A percentile compares a stretch with the other conserved stretches of the same genome.
phyloP scores from a whole-genome alignment of 2,888 invertebrate genomes.

The Leptinotarsa rubiginosa region DNA sequence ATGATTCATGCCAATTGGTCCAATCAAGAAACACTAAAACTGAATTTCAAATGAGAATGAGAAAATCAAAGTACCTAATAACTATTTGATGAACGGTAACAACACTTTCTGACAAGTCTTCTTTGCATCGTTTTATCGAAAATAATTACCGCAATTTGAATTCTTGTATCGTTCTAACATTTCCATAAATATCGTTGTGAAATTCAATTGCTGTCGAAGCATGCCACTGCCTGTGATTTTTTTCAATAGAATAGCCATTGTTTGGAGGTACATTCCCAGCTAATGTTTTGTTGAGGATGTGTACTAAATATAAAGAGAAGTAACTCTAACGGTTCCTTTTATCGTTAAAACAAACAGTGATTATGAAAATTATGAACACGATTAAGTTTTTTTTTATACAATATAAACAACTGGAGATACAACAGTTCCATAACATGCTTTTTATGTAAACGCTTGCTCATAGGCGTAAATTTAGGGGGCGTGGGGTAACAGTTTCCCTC shows the following conservation, averaged over 20 bases:
- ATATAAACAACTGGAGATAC: not conserved
- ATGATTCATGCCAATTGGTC: no score
- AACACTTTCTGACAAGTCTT: no score
- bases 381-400: not conserved
- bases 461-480: no score
- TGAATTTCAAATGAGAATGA: no score
- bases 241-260: constrained; percentile 1
- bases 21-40: no score
- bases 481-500: no score
- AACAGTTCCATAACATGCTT: not conserved
- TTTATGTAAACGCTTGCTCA: no score
- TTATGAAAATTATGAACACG: not conserved
- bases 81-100: no score
- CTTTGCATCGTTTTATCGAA: not conserved
- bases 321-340: not conserved
- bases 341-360: constrained; percentile 4
- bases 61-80: no score
- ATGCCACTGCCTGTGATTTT: not conserved
- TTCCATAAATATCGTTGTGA: not conserved
- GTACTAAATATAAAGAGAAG: not conserved
- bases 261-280: not conserved
- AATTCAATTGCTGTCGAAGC: not conserved
- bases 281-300: not conserved
- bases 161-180: not conserved
- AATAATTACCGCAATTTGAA: not conserved